phyloP scores from a whole-genome alignment of 1,140 invertebrate species.

The Philopotamus ludificatus region DNA sequence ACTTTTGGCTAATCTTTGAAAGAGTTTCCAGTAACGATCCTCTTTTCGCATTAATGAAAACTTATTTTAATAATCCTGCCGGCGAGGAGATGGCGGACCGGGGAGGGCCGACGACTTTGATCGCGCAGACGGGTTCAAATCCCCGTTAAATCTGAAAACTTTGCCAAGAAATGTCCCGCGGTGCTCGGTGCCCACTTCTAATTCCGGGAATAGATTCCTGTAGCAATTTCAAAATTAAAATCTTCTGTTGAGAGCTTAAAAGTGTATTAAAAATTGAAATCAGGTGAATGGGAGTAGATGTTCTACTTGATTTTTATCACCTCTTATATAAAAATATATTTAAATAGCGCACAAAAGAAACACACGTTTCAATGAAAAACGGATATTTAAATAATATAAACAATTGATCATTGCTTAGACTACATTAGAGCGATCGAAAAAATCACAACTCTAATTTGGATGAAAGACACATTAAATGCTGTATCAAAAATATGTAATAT shows the following conservation, averaged over 20 bases:
- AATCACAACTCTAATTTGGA: no score
- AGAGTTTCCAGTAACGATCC: constrained; percentile 22
- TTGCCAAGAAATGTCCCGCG: neutral
- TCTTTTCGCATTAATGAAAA: constrained; percentile 26
- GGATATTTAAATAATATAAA: no score
- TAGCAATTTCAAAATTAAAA: neutral
- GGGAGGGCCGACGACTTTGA: constrained; percentile 11
- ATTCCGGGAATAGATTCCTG: neutral
- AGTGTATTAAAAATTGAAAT: no score
- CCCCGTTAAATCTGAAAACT: constrained; percentile 30
- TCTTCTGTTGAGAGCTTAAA: neutral
- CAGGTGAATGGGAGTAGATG: no score
- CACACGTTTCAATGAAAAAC: no score
- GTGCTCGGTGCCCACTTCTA: constrained; percentile 5
- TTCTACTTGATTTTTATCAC: no score
- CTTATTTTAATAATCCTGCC: constrained; percentile 31
- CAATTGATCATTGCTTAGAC: no score
- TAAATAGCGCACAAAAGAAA: no score
- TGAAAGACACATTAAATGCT: no score
- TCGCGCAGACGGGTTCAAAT: constrained; percentile 23
- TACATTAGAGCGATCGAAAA: no score
- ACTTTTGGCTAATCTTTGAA: constrained; percentile 28
- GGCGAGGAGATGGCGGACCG: neutral
- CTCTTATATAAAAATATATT: no score
- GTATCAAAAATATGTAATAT: no score